phyloP scores from a whole-genome alignment of 37 sponge, comb jelly and placozoan species.

The Ianthella basta region DNA sequence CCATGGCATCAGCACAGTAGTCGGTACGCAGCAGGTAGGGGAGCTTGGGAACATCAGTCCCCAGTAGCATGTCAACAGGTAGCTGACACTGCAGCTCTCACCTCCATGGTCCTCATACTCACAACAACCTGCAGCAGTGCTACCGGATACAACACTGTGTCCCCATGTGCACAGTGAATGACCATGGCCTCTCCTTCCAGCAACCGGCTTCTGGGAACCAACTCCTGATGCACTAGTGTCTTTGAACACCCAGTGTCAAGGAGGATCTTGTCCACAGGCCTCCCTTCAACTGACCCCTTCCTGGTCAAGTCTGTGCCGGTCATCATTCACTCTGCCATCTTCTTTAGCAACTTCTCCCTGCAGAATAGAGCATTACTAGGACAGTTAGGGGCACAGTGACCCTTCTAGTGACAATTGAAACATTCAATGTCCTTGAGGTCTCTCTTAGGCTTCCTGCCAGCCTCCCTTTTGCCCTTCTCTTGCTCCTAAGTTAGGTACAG shows the following conservation, averaged over 20 bases:
- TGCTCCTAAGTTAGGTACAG: no score
- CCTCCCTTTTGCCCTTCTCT: no score
- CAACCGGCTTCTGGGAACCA: slow-evolving; percentile 21
- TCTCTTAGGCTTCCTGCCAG: no score
- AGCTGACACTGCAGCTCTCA: slow-evolving; percentile 30
- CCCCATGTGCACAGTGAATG: slow-evolving; percentile 45
- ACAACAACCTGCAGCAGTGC: slow-evolving; percentile 31
- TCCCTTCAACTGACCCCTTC: slow-evolving; percentile 31
- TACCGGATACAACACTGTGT: slow-evolving; percentile 30
- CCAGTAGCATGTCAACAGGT: slow-evolving; percentile 37
- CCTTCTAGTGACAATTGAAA: neutral
- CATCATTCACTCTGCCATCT: no score
- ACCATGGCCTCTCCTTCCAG: slow-evolving; percentile 18
- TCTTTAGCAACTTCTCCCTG: neutral
- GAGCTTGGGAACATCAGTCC: slow-evolving; percentile 33
- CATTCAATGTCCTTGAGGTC: neutral
- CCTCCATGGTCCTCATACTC: neutral
- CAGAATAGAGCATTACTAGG: slow-evolving; percentile 7
- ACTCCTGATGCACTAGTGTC: slow-evolving; percentile 22
- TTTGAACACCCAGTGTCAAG: slow-evolving; percentile 34
- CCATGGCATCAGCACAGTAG: neutral
- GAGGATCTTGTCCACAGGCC: slow-evolving; percentile 14
- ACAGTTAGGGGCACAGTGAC: neutral
- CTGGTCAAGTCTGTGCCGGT: neutral
- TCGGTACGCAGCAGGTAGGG: no score